phyloP scores from a whole-genome alignment of 2,888 invertebrate genomes.

The Drosophila sordidula region DNA sequence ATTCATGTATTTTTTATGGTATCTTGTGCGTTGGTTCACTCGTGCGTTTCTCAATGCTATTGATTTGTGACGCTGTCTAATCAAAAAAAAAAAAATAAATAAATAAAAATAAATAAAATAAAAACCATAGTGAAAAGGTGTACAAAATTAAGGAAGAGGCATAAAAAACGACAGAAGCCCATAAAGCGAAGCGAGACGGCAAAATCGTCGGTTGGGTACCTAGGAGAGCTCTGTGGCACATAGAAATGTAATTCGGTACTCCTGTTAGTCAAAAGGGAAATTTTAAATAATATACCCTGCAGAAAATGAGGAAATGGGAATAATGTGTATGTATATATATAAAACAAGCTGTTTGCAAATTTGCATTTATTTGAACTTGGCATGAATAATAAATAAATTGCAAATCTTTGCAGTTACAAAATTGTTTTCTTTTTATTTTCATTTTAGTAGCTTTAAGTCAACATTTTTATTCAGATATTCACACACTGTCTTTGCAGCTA shows the following conservation, averaged over 20 bases:
- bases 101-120: conserved; percentile 15
- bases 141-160: conserved; percentile 54
- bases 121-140: conserved; percentile 60
- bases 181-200: conserved; percentile 46
- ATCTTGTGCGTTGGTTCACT: conserved; percentile 62
- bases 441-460: too few relatives aligned
- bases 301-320: too few relatives aligned
- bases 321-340: background rate
- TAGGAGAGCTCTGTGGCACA: conserved; percentile 9
- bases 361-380: too few relatives aligned
- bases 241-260: conserved; percentile 14
- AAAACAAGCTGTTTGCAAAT: too few relatives aligned
- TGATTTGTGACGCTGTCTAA: conserved; percentile 72
- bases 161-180: conserved; percentile 25
- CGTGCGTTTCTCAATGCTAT: conserved; percentile 65
- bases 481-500: too few relatives aligned
- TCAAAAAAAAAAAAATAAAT: conserved; percentile 39
- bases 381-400: too few relatives aligned
- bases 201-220: conserved; percentile 9
- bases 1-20: conserved; percentile 55
- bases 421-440: too few relatives aligned
- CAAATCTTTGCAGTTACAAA: too few relatives aligned
- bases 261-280: conserved; percentile 12
- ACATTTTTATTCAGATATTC: too few relatives aligned
- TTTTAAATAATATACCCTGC: conserved; percentile 10